phyloP scores from a whole-genome alignment of 2,797 vertebrate genomes.

The Sus cebifrons region DNA sequence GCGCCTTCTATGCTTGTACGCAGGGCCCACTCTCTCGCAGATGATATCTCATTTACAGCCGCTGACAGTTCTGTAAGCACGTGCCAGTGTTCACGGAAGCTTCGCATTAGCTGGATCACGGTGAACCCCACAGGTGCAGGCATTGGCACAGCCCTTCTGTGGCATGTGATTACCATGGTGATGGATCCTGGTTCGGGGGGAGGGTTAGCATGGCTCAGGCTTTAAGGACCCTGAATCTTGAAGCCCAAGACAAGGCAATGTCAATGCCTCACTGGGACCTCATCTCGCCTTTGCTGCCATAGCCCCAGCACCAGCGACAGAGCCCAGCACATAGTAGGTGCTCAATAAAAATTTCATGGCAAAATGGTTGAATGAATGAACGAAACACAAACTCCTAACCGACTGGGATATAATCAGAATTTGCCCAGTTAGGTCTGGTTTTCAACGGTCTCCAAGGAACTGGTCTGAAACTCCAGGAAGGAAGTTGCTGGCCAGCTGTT shows the following conservation, averaged over 20 bases:
- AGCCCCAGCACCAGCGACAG: background rate
- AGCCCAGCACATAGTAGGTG: background rate
- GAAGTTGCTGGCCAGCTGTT: background rate
- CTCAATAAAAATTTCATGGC: background rate
- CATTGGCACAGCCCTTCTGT: too few relatives aligned
- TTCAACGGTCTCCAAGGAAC: background rate
- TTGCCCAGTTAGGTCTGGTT: background rate
- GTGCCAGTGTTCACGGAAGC: background rate
- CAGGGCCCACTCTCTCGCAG: fast-evolving
- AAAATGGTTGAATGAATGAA: background rate
- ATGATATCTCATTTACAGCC: too few relatives aligned
- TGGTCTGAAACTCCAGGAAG: background rate
- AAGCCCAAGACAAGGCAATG: background rate
- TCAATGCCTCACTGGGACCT: background rate
- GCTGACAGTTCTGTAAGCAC: background rate
- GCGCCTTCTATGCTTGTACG: background rate
- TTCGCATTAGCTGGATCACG: fast-evolving
- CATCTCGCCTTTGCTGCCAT: fast-evolving
- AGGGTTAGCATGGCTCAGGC: background rate
- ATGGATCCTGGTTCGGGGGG: background rate
- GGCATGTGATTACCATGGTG: background rate
- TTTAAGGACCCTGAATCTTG: background rate
- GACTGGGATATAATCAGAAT: background rate
- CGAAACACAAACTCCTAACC: background rate
- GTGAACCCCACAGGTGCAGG: background rate